These are phyloP conservation scores for Eueremaeus valkanovi DNA, from an alignment of 2,888 invertebrate genomes.

Conservation along the genomic window DNA sequence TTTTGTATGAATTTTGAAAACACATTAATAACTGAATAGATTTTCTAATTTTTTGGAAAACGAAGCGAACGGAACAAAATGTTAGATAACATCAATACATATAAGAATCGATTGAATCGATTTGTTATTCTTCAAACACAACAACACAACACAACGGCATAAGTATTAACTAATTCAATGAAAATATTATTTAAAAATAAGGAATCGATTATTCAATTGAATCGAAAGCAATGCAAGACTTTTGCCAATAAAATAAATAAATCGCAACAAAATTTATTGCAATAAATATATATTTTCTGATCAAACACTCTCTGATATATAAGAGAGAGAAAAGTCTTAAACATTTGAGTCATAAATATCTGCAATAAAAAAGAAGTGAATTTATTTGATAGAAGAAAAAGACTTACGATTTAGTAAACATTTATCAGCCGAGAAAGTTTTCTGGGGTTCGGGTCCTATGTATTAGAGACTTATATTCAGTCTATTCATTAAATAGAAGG, in stretches of 20 bases:
- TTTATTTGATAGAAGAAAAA: slow-evolving; percentile 10
- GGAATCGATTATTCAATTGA: neutral
- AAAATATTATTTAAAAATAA: neutral
- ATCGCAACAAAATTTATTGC: neutral
- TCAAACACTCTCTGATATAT: neutral
- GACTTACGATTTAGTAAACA: slow-evolving; percentile 26
- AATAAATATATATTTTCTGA: slow-evolving; percentile 6
- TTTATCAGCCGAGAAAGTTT: slow-evolving; percentile 23
- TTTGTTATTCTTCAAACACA: neutral
- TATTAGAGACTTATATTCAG: slow-evolving; percentile 17
- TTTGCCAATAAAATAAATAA: neutral
- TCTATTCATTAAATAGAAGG: slow-evolving; percentile 5
- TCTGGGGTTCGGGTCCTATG: neutral
- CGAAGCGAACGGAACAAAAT: neutral
- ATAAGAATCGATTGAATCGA: neutral
- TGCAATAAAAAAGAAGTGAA: slow-evolving; percentile 2
- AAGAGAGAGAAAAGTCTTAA: neutral
- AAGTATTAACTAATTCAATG: neutral
- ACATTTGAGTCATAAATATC: slow-evolving; percentile 18
- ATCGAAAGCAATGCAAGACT: neutral
- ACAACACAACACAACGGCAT: neutral
- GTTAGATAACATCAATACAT: neutral
- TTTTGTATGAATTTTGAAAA: neutral
- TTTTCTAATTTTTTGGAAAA: slow-evolving; percentile 5
- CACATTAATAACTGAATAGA: slow-evolving; percentile 1